Evolutionary conservation across 2,113 vertebrate species (phyloP), one percentile per base, ranked within the genome.

Genomic region (Charina bottae): DNA sequence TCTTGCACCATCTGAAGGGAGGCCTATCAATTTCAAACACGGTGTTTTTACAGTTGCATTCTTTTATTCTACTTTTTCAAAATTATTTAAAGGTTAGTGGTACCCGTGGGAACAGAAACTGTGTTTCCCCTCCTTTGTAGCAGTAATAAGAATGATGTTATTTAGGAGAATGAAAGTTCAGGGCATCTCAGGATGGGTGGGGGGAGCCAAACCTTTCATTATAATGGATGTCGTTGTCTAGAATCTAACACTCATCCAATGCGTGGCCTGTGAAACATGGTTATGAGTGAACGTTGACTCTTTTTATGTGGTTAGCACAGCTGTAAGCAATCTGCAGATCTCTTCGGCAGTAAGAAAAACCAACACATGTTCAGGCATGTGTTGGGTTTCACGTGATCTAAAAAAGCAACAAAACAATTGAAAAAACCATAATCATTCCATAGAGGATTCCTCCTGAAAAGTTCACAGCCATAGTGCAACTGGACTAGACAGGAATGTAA

Each of bases 271-370:
- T 94, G 96, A 97, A 96, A 90, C 87, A 85, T 92, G 94, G 93
- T 96, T 96, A 92, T 93, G 89, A 93, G 95, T 95, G 93, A 94
- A 95, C 68, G 94, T 92, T 94, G 92, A 95, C 83, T 91, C 92
- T 96, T 97, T 97, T 98, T 96, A 97, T 97, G 97, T 97, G 97
- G 97, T 93, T 85, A 94, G 92, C 90, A 95, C 97, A 97, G 97
- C 97, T 97, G 96, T 94, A 94, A 97, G 95, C 97, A 97, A 96
- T 97, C 96, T 97, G 88, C 13, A 83, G 9, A 3, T 94, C 59
- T 93, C 89, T 96, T 95, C 84, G 94, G 93, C 94, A 95, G 12
- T 94, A 95, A 95, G 94, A 93, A 96, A 95, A 59, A 91, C 94
- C 59, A 85, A 94, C 95, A 90, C 94, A 94, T 94, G 94, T 96